Percentiles rank a stretch among this genome's conserved stretches.
Conservation (phyloP, 2,797 vertebrate species). For the Erethizon dorsatum region DNA sequence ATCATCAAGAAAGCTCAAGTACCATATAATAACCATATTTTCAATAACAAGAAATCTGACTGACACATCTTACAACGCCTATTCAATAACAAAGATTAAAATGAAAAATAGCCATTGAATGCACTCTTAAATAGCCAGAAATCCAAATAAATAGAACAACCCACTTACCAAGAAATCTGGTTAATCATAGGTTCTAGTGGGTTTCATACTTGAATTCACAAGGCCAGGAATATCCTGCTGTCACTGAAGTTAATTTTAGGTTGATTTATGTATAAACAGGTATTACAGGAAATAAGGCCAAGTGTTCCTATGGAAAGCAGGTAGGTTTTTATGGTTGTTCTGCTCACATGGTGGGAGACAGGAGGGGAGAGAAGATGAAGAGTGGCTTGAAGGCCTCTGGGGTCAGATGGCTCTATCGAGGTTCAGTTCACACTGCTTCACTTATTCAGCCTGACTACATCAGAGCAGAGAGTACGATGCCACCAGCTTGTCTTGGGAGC, state of each 20-base stretch:
- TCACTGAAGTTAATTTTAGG: slow-evolving; percentile 84
- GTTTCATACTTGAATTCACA: slow-evolving; percentile 78
- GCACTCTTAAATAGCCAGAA: slow-evolving; percentile 54
- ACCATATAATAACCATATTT: background rate
- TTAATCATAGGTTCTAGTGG: slow-evolving; percentile 67
- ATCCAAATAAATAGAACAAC: slow-evolving; percentile 69
- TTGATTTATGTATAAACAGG: slow-evolving; percentile 84
- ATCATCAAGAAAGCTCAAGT: slow-evolving; percentile 13
- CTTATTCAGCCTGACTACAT: slow-evolving; percentile 64
- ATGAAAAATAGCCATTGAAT: slow-evolving; percentile 17
- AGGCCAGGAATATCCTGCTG: slow-evolving; percentile 76
- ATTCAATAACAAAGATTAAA: slow-evolving; percentile 22
- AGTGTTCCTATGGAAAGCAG: slow-evolving; percentile 69
- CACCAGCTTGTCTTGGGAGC: slow-evolving; percentile 28
- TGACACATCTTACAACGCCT: slow-evolving; percentile 8
- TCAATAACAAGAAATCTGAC: slow-evolving; percentile 19
- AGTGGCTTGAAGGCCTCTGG: slow-evolving; percentile 67
- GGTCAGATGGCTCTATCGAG: slow-evolving; percentile 71
- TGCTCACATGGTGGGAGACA: slow-evolving; percentile 72
- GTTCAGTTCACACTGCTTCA: slow-evolving; percentile 62
- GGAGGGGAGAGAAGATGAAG: slow-evolving; percentile 69
- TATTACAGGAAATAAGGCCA: slow-evolving; percentile 84
- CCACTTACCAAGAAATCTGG: slow-evolving; percentile 71
- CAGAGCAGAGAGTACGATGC: background rate
- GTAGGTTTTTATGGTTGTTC: slow-evolving; percentile 71